These are phyloP conservation scores for Antechinus flavipes DNA, from an alignment of 2,113 vertebrate species.

Conservation along the genomic window DNA sequence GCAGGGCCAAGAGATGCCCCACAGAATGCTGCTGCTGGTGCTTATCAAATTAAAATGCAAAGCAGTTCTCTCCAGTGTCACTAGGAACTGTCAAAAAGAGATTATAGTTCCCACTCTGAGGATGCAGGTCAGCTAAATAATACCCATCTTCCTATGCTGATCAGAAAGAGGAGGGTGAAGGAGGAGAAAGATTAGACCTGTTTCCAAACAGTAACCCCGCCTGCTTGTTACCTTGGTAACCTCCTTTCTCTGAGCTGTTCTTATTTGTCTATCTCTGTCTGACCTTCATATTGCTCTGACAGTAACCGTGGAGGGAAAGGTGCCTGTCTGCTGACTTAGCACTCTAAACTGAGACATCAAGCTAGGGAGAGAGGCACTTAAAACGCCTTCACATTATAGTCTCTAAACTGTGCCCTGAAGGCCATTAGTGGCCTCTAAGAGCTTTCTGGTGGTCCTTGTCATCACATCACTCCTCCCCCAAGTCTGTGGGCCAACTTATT, in stretches of 20 bases:
- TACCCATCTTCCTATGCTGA: slow-evolving; percentile 53
- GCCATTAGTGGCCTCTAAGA: slow-evolving; percentile 61
- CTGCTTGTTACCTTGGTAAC: slow-evolving; percentile 80
- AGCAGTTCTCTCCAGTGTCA: slow-evolving; percentile 64
- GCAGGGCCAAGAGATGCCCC: slow-evolving; percentile 68
- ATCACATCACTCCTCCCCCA: slow-evolving; percentile 53
- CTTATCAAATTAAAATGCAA: slow-evolving; percentile 71
- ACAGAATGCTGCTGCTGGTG: slow-evolving; percentile 45
- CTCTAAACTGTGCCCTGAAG: slow-evolving; percentile 56
- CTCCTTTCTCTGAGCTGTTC: slow-evolving; percentile 71
- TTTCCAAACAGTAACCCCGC: slow-evolving; percentile 74
- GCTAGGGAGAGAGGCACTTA: slow-evolving; percentile 67
- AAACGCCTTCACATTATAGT: slow-evolving; percentile 52
- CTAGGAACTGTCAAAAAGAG: slow-evolving; percentile 61
- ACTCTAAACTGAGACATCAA: slow-evolving; percentile 67
- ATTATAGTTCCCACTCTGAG: slow-evolving; percentile 53
- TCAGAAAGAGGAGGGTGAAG: slow-evolving; percentile 48
- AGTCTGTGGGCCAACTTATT: slow-evolving; percentile 48
- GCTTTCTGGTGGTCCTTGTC: slow-evolving; percentile 58
- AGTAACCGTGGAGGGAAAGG: slow-evolving; percentile 72
- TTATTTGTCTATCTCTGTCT: slow-evolving; percentile 76
- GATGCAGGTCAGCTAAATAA: slow-evolving; percentile 79
- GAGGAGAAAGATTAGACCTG: slow-evolving; percentile 75
- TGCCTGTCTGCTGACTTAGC: slow-evolving; percentile 70
- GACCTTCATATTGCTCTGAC: slow-evolving; percentile 80